phyloP scores from a whole-genome alignment of 2,888 invertebrate genomes.

The Eupithecia inturbata region DNA sequence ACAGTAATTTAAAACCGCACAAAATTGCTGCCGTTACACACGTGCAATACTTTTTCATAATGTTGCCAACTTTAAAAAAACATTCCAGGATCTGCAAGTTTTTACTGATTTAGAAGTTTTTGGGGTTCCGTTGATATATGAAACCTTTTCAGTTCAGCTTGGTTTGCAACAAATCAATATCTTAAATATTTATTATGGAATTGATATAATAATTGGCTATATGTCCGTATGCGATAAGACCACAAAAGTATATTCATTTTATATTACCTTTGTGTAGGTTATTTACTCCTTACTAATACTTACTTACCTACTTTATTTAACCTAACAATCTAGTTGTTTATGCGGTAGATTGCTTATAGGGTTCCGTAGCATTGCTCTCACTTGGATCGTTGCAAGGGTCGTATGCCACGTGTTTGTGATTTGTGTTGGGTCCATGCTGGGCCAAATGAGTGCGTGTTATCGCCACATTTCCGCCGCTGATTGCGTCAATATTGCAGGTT shows the following conservation, averaged over 20 bases:
- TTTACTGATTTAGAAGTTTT: conserved; percentile 42
- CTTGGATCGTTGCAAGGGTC: conserved; percentile 38
- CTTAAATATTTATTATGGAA: background rate
- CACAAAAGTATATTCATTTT: background rate
- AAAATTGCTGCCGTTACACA: conserved; percentile 73
- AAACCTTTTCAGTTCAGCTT: background rate
- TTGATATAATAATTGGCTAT: too few species aligned
- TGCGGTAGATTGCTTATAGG: background rate
- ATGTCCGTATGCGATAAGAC: background rate
- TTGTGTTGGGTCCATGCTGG: conserved; percentile 67
- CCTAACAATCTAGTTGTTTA: background rate
- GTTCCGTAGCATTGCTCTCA: conserved; percentile 14
- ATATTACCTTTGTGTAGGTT: background rate
- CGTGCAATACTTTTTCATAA: conserved; percentile 68
- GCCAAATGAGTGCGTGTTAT: conserved; percentile 72
- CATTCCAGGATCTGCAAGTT: conserved; percentile 36
- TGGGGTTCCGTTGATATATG: conserved; percentile 22
- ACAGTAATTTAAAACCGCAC: conserved; percentile 78
- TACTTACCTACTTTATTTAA: background rate
- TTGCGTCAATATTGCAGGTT: conserved; percentile 66
- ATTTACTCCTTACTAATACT: background rate
- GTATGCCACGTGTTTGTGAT: conserved; percentile 75
- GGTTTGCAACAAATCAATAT: background rate
- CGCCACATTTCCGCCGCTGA: conserved; percentile 69
- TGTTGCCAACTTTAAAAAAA: conserved; percentile 63